Conservation (phyloP, 2,797 vertebrate species). For the Pangasius mekongensis region DNA sequence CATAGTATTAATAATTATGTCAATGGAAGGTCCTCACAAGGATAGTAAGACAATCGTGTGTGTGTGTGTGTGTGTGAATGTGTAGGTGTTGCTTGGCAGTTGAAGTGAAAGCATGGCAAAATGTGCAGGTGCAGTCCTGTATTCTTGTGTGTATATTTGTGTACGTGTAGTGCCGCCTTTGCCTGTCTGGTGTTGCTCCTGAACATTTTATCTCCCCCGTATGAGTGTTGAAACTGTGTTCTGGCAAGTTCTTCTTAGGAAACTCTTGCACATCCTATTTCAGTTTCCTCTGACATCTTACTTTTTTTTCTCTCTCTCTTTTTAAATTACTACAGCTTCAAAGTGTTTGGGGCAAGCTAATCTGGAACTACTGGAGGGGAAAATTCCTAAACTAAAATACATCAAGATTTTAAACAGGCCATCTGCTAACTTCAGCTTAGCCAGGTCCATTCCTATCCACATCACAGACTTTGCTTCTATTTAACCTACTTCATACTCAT, state of each 20-base stretch:
- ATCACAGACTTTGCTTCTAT: slow-evolving; percentile 43
- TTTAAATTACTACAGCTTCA: slow-evolving; percentile 52
- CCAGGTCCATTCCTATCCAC: slow-evolving; percentile 53
- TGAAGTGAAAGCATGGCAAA: slow-evolving; percentile 61
- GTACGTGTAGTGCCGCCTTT: slow-evolving; percentile 58
- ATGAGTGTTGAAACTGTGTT: slow-evolving; percentile 77
- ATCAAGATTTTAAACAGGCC: slow-evolving; percentile 59
- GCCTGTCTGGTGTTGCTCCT: slow-evolving; percentile 71
- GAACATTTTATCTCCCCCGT: slow-evolving; percentile 80
- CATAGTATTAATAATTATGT: neutral
- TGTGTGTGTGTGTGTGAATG: neutral
- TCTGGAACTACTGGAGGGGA: slow-evolving; percentile 59
- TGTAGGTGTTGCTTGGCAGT: slow-evolving; percentile 53
- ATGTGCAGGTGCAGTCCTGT: slow-evolving; percentile 57
- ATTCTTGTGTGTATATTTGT: slow-evolving; percentile 56
- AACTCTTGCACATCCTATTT: slow-evolving; percentile 86
- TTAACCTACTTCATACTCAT: slow-evolving; percentile 57
- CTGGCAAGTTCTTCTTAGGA: slow-evolving; percentile 81
- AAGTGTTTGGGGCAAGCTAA: slow-evolving; percentile 55
- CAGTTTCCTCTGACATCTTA: slow-evolving; percentile 78
- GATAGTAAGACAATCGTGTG: neutral
- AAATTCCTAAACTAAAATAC: slow-evolving; percentile 62
- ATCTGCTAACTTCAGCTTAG: slow-evolving; percentile 59
- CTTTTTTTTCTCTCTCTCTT: slow-evolving; percentile 54
- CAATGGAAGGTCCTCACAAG: neutral